These are phyloP conservation scores for Cylloceria caligata DNA, from an alignment of 2,888 invertebrate genomes.

Conservation along the genomic window DNA sequence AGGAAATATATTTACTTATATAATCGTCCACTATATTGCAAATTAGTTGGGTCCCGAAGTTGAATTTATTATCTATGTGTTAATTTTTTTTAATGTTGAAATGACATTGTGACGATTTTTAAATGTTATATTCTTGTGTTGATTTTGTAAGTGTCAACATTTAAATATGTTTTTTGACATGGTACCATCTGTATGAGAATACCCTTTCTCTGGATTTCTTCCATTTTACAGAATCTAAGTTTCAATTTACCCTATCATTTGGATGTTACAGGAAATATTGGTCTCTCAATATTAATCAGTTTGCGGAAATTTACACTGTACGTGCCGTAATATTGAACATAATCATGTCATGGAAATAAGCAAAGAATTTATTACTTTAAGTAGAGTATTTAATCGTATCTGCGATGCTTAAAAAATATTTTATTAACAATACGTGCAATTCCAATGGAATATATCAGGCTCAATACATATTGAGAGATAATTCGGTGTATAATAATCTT, in stretches of 20 bases:
- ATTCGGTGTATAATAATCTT: not conserved
- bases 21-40: no score
- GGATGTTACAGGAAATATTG: not conserved
- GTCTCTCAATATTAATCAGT: not conserved
- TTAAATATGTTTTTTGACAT: no score
- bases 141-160: no score
- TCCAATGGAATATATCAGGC: not conserved
- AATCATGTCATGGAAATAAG: not conserved
- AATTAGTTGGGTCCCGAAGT: no score
- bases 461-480: not conserved
- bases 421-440: not conserved
- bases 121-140: no score
- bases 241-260: not conserved
- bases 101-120: no score
- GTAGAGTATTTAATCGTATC: no score
- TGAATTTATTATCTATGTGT: no score
- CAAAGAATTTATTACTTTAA: not conserved
- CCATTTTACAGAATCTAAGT: no score
- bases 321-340: not conserved
- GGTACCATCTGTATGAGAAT: not conserved
- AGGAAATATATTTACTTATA: no score
- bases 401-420: conserved; percentile 3
- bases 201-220: not conserved
- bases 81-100: no score
- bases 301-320: not conserved